Evolutionary conservation across 2,113 vertebrate species (phyloP), one percentile per base, ranked within the genome.

Genomic region (Callopanchax toddi): DNA sequence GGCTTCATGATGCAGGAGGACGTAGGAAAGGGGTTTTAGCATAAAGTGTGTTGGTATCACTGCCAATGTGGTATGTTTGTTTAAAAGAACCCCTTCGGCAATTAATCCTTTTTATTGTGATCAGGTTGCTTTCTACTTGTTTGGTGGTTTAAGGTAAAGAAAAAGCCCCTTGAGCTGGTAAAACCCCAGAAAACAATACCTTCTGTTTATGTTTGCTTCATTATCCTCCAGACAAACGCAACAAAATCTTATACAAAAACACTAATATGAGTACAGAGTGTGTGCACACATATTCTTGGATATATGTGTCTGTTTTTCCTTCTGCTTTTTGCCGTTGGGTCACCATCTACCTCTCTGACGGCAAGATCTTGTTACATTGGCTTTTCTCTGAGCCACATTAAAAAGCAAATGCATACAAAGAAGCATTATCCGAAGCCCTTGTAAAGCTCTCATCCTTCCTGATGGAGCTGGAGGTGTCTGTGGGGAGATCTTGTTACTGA

Each of bases 381-480:
- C 43, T 74, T 76, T 84, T 74, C 59, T 66, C 56, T 0, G 40
- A 68, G 59, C 49, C 18, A 1, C 58, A 43, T 22, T 78, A 22
- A 66, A 57, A 69, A 63, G 5, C 5, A 52, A 21, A 44, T 10
- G 1, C 36, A 40, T 2, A 74, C 67, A 82, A 72, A 68, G 66
- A 16, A 2, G 60, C 36, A 20, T 71, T 78, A 76, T 79, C 55
- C 57, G 21, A 57, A 22, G 59, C 54, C 56, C 42, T 18, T 17
- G 39, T 75, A 69, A 56, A 40, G 9, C 50, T 42, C 70, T 60
- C 53, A 25, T 63, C 62, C 43, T 3, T 48, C 48, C 66, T 48
- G 60, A 60, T 21, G 67, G 52, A 55, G 68, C 61, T 51, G 37
- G 21, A 67, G 70, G 79, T 70, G 78, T 79, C 60, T 25, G 60